Evolutionary conservation across 2,113 vertebrate genomes (phyloP).

Genomic region (Callithrix jacchus): DNA sequence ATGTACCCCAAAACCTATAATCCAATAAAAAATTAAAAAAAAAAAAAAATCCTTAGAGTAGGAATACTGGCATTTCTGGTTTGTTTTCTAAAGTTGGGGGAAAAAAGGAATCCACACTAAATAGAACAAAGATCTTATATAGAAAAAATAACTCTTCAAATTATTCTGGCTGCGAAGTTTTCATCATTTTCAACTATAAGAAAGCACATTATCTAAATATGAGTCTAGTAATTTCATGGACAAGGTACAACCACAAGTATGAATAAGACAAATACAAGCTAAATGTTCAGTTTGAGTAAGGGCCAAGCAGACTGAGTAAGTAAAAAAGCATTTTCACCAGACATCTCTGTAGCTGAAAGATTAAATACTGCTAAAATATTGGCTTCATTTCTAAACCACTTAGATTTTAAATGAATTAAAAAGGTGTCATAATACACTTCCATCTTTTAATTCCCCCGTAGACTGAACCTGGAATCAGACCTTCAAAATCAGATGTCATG

Average conservation of each 20-base stretch:
- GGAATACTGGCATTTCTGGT: slow-evolving; percentile 26
- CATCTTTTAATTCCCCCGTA: slow-evolving; percentile 40
- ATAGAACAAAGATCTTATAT: slow-evolving; percentile 55
- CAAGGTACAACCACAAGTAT: slow-evolving; percentile 59
- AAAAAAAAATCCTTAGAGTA: slow-evolving; percentile 11
- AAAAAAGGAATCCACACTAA: background rate
- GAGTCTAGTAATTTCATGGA: slow-evolving; percentile 73
- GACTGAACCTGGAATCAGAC: background rate
- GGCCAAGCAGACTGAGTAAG: slow-evolving; percentile 43
- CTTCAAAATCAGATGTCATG: slow-evolving; percentile 50
- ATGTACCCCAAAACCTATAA: too few species aligned
- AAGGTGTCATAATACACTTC: slow-evolving; percentile 9
- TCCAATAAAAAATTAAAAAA: too few species aligned
- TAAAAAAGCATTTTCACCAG: slow-evolving; percentile 57
- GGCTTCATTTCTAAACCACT: slow-evolving; percentile 52
- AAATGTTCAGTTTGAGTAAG: slow-evolving; percentile 49
- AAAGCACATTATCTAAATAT: slow-evolving; percentile 68
- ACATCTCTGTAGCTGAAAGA: slow-evolving; percentile 25
- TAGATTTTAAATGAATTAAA: slow-evolving; percentile 47
- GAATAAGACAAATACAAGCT: slow-evolving; percentile 57
- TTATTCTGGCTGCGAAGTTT: slow-evolving; percentile 71
- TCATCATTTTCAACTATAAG: slow-evolving; percentile 67
- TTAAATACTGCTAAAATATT: background rate
- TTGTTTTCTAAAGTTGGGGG: background rate
- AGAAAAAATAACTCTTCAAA: slow-evolving; percentile 71